Evolutionary conservation across 2,888 invertebrate genomes (phyloP), one percentile per base, ranked within the genome.

Genomic region (Uropetala carovei): DNA sequence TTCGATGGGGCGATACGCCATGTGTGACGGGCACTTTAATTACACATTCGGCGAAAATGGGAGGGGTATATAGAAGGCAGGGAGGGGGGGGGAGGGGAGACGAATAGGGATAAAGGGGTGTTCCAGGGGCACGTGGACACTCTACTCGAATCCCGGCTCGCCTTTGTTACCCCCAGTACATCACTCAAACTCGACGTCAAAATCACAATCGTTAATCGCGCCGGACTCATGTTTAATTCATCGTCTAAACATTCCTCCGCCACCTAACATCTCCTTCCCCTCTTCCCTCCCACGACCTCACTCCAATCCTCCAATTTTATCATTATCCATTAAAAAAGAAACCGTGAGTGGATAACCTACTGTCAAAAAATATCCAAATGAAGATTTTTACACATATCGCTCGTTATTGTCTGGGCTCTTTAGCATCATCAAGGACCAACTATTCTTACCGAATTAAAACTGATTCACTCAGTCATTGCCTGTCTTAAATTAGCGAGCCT

Each of bases 201-300:
- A 86, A 89, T 89, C 89, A 89, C 89, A 27, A 68, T 43, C 43
- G 68, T 89, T 89, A 68, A 89, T 89, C 89, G 64, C 64, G 30
- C 43, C 89, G 22, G 22, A 75, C 64, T 89, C 89, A 89, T 89
- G 89, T 64, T 89, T 89, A 89, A 89, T 89, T 89, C 89, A 89
- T 43, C 64, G 64, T 8, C 60, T 60, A 85, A 60, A 68, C 89
- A 89, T 89, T 89, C 64, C 89, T 89, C 18, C 8, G 89, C 64
- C 64, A 16, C 43, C 13, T 43, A 43, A 43, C 43, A 56, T 18
- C 11, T 18, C n/a, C n/a, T 22, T 57, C 83, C n/a, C 83, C 83
- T 56, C 8, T 64, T n/a, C 13, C 43, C 18, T n/a, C 18, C 56
- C 7, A 43, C 43, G 43, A 43, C n/a, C n/a, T n/a, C n/a, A n/a